Conservation (phyloP, 2,888 invertebrate genomes). For the Andricus curvator region DNA sequence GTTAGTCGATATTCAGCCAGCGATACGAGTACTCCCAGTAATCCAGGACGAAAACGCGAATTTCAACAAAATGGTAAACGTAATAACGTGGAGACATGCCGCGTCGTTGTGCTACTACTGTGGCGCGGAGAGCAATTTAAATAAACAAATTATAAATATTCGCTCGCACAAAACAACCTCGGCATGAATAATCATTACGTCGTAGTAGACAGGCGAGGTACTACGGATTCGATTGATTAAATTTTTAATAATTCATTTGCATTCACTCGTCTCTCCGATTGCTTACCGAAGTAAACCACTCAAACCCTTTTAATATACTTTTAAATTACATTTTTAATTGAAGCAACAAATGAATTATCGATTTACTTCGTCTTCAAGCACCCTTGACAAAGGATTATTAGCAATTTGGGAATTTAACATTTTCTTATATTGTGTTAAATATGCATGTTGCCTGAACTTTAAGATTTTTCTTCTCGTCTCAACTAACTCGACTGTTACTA, state of each 20-base stretch:
- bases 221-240: slow-evolving; percentile 77
- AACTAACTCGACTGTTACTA: neutral
- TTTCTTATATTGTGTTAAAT: neutral
- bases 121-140: slow-evolving; percentile 70
- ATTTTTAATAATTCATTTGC: slow-evolving; percentile 78
- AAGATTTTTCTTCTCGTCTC: neutral
- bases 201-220: slow-evolving; percentile 69
- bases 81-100: slow-evolving; percentile 72
- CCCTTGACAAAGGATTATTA: slow-evolving; percentile 27
- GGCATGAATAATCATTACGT: slow-evolving; percentile 77
- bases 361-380: slow-evolving; percentile 56
- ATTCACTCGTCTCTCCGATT: slow-evolving; percentile 65
- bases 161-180: slow-evolving; percentile 74
- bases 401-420: slow-evolving; percentile 16
- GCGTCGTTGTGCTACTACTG: slow-evolving; percentile 58
- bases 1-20: slow-evolving; percentile 36
- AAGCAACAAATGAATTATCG: slow-evolving; percentile 75
- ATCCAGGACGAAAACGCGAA: slow-evolving; percentile 66
- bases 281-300: slow-evolving; percentile 43
- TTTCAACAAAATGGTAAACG: slow-evolving; percentile 73
- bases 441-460: neutral
- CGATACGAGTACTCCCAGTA: slow-evolving; percentile 57
- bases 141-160: slow-evolving; percentile 78
- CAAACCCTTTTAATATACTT: slow-evolving; percentile 73
- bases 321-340: slow-evolving; percentile 77